These are phyloP conservation scores for Pachyseris speciosa DNA, from an alignment of 64 coral and sea anemone genomes.

Conservation along the genomic window DNA sequence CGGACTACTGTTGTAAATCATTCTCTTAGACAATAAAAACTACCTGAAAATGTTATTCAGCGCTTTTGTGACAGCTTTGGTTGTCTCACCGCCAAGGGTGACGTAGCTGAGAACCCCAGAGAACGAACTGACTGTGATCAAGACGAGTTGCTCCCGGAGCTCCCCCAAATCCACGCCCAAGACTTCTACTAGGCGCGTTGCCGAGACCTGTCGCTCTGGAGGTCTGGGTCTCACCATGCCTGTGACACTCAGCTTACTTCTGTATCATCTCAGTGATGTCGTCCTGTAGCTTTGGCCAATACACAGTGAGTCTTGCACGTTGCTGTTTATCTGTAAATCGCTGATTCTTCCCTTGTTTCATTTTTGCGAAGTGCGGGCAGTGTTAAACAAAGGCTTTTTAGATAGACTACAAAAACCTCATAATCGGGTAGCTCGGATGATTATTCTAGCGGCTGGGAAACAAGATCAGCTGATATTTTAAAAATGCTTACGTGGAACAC, in stretches of 20 bases:
- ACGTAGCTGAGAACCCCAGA: slow-evolving; percentile 66
- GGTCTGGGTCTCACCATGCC: slow-evolving; percentile 52
- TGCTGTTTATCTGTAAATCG: too few species aligned
- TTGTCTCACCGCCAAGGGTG: slow-evolving; percentile 34
- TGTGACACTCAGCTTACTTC: slow-evolving; percentile 43
- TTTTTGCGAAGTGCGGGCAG: too few species aligned
- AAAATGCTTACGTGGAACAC: too few species aligned
- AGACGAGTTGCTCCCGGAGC: slow-evolving; percentile 19
- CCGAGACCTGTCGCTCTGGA: too few species aligned
- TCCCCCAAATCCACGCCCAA: slow-evolving; percentile 47
- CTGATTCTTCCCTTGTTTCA: too few species aligned
- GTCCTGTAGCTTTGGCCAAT: too few species aligned
- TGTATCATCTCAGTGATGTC: slow-evolving; percentile 59
- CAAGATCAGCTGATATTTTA: too few species aligned
- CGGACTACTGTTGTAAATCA: slow-evolving; percentile 10
- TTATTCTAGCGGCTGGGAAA: too few species aligned
- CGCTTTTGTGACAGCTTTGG: slow-evolving; percentile 16
- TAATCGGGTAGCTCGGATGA: too few species aligned
- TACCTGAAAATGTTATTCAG: slow-evolving; percentile 61
- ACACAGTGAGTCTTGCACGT: slow-evolving; percentile 72
- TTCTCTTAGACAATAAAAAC: slow-evolving; percentile 45
- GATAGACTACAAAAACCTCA: too few species aligned
- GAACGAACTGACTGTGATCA: slow-evolving; percentile 65
- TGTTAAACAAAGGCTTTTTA: too few species aligned
- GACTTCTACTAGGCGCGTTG: slow-evolving; percentile 58